Evolutionary conservation across 1,140 invertebrate genomes (phyloP).

Genomic region (roundworm (Caenorhabditis elegans)): WBcel235 BX284605.5:8788501-8789000

Average conservation of each 20-base stretch:
- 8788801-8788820: background rate
- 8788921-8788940: background rate
- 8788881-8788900: too few species aligned
- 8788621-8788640: conserved; percentile 60
- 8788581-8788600: conserved; percentile 63
- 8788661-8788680: conserved; percentile 50
- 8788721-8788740: background rate
- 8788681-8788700: too few species aligned
- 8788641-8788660: conserved; percentile 55
- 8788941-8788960: too few species aligned
- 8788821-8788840: background rate
- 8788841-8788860: too few species aligned
- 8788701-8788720: background rate
- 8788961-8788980: background rate
- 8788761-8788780: background rate
- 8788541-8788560: conserved; percentile 60
- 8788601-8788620: conserved; percentile 63
- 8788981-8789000: background rate
- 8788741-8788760: conserved; percentile 22
- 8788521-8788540: conserved; percentile 61
- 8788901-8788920: too few species aligned
- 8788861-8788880: too few species aligned
- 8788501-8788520: conserved; percentile 65
- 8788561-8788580: conserved; percentile 62
- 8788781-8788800: too few species aligned